A percentile compares a stretch with the other conserved stretches of the same genome.
phyloP scores from a whole-genome alignment of 2,113 vertebrate species.

The Castor canadensis region DNA sequence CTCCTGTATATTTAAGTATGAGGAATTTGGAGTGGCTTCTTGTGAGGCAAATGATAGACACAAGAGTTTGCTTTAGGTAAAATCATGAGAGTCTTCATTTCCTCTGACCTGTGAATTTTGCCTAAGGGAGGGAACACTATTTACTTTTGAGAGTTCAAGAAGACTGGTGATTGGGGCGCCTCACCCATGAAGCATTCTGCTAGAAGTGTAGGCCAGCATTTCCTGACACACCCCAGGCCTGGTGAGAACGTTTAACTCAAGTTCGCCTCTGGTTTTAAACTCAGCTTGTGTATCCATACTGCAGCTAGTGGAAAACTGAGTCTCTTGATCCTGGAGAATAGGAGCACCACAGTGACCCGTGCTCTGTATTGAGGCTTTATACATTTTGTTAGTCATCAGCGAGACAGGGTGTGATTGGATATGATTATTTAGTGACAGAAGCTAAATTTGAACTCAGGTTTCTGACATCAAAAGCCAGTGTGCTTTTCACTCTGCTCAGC shows the following conservation, averaged over 20 bases:
- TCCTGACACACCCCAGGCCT: neutral
- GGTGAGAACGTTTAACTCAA: neutral
- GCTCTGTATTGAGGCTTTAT: neutral
- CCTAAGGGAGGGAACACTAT: neutral
- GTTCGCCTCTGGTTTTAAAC: neutral
- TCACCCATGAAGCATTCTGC: neutral
- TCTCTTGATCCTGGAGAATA: neutral
- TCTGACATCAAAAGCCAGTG: slow-evolving; percentile 21
- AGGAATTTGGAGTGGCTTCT: neutral
- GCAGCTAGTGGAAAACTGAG: neutral
- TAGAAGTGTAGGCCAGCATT: neutral
- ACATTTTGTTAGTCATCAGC: neutral
- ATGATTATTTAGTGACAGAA: neutral
- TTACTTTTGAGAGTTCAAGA: neutral
- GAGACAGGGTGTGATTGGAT: neutral
- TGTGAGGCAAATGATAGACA: neutral
- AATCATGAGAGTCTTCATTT: slow-evolving; percentile 9
- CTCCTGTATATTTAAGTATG: neutral
- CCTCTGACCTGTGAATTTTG: neutral
- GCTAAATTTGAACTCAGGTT: slow-evolving; percentile 1
- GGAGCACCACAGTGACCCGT: neutral
- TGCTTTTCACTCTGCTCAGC: neutral
- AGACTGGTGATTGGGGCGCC: neutral
- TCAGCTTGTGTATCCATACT: neutral
- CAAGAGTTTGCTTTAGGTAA: slow-evolving; percentile 44